These are phyloP conservation scores for Protomyctophum bolini DNA, from an alignment of 2,113 vertebrate genomes.

Conservation along the genomic window DNA sequence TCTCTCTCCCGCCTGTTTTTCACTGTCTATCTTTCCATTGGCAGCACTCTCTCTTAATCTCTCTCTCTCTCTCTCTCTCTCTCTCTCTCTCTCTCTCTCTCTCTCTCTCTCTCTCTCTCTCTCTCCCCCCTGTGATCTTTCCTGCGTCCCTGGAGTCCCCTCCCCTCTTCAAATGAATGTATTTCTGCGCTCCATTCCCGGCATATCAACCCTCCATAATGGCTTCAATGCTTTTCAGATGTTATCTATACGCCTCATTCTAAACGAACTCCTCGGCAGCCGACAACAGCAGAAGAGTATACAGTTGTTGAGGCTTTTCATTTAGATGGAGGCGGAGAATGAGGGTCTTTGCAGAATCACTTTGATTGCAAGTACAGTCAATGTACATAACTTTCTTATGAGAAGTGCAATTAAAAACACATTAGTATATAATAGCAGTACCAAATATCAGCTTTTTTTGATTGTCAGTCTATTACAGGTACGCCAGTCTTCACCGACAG, in stretches of 20 bases:
- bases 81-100: not conserved
- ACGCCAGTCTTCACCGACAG: no score
- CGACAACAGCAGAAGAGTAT: conserved; percentile 14
- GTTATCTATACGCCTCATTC: conserved; percentile 59
- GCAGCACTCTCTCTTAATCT: no score
- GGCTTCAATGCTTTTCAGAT: conserved; percentile 62
- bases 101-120: conserved; percentile 19
- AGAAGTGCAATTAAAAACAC: no score
- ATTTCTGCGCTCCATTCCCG: conserved; percentile 41
- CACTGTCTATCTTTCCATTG: no score
- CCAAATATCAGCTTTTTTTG: no score
- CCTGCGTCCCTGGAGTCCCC: not conserved
- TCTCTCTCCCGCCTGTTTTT: no score
- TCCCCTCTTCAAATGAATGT: conserved; percentile 32
- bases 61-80: not conserved
- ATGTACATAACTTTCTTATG: no score
- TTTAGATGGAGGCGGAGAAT: no score
- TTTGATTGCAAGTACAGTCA: no score
- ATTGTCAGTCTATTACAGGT: no score
- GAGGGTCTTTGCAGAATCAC: no score
- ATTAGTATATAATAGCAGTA: no score
- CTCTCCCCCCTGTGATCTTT: not conserved
- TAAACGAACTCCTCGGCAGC: conserved; percentile 34
- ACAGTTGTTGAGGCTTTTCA: not conserved
- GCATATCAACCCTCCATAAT: conserved; percentile 61